Percentiles rank a stretch among this genome's conserved stretches.
Evolutionary conservation across 2,888 invertebrate species (phyloP).

Genomic region (Drosophila colorata): DNA sequence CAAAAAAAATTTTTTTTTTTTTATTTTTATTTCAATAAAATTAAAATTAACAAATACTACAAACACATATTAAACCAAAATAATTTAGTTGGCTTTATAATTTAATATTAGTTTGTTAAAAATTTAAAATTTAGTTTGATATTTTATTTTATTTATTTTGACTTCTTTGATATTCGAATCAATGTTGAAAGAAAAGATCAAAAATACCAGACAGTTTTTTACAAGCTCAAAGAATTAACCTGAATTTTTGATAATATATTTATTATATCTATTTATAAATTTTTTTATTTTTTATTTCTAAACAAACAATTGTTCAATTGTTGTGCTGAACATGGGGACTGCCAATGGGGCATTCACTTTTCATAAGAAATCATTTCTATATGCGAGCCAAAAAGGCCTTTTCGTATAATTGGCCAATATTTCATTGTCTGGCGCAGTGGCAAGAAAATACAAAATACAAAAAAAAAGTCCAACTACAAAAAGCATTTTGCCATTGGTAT

Average conservation of each 20-base stretch:
- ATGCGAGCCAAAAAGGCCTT: slow-evolving; percentile 42
- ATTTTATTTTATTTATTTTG: no score
- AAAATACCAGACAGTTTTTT: neutral
- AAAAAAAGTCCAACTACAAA: slow-evolving; percentile 29
- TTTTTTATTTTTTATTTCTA: neutral
- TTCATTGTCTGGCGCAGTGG: slow-evolving; percentile 56
- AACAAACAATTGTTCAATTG: slow-evolving; percentile 22
- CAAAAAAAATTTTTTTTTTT: no score
- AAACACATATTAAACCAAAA: no score
- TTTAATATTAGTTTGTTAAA: no score
- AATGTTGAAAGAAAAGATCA: neutral
- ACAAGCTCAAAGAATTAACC: slow-evolving; percentile 6
- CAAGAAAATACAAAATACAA: slow-evolving; percentile 32
- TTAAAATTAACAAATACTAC: no score
- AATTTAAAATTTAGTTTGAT: no score
- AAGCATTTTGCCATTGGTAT: slow-evolving; percentile 63
- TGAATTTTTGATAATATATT: slow-evolving; percentile 1
- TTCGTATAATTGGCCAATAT: slow-evolving; percentile 67
- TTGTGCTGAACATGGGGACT: slow-evolving; percentile 19
- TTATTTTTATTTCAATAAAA: no score
- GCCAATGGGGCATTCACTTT: slow-evolving; percentile 65
- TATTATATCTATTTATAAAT: neutral
- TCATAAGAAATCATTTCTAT: slow-evolving; percentile 53
- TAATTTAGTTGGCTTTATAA: no score
- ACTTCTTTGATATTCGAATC: no score